Conservation (phyloP, 2,113 vertebrate species). For the Porphyrio hochstetteri region DNA sequence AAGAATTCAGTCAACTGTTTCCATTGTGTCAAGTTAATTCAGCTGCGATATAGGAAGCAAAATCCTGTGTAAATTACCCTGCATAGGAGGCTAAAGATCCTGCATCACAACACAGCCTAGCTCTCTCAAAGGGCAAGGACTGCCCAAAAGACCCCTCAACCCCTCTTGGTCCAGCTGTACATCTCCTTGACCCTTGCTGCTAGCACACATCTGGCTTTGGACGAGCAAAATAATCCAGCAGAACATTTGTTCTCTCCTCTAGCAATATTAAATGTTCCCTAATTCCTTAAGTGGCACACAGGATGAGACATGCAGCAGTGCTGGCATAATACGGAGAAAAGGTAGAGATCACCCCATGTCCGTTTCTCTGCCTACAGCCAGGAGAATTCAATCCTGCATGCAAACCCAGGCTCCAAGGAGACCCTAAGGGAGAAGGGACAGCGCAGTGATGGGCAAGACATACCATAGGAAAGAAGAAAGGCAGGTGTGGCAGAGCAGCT, state of each 20-base stretch:
- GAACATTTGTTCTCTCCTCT: too few relatives aligned
- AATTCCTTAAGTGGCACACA: neutral
- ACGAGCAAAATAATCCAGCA: neutral
- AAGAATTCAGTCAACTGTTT: neutral
- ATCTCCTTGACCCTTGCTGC: neutral
- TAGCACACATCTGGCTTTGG: neutral
- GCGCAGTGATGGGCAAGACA: neutral
- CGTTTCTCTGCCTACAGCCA: neutral
- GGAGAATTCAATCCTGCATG: neutral
- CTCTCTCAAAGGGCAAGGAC: neutral
- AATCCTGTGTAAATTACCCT: neutral
- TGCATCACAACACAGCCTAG: neutral
- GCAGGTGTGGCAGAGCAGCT: neutral
- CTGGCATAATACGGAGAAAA: neutral
- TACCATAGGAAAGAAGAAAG: neutral
- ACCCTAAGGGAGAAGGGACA: neutral
- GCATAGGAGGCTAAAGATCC: fast-evolving
- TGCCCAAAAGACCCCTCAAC: neutral
- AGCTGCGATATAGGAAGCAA: neutral
- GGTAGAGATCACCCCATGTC: neutral
- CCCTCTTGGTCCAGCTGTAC: neutral
- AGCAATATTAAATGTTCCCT: too few relatives aligned
- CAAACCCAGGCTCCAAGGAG: neutral
- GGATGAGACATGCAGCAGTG: neutral
- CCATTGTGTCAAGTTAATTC: neutral